Conservation (phyloP, 2,888 invertebrate species). For the Strigamia crassipes region DNA sequence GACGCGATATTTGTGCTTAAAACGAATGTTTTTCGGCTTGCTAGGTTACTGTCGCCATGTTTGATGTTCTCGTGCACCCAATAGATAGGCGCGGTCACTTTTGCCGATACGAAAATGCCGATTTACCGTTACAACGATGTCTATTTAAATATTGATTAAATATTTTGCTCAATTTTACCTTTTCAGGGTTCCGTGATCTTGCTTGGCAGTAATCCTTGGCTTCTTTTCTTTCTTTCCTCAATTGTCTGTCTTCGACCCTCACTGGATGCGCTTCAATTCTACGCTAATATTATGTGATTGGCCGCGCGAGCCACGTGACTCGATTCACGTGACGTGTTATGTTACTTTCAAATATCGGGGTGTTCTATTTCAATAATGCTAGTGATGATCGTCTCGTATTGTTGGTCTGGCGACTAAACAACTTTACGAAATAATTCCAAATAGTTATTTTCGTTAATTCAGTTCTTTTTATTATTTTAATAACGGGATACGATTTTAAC, state of each 20-base stretch:
- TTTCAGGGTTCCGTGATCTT: conserved; percentile 8
- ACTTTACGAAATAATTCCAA: too few species aligned
- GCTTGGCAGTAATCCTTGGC: conserved; percentile 20
- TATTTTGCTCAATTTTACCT: background rate
- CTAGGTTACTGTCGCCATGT: background rate
- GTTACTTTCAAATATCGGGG: background rate
- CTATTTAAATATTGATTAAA: background rate
- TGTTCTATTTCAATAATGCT: conserved; percentile 5
- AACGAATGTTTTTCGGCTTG: background rate
- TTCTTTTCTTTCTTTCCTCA: background rate
- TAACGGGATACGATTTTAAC: too few species aligned
- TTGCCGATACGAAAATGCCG: background rate
- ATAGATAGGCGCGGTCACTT: conserved; percentile 20
- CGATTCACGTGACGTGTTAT: background rate
- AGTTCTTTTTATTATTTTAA: too few species aligned
- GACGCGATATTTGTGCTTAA: background rate
- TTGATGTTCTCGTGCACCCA: background rate
- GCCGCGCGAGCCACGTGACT: conserved; percentile 7
- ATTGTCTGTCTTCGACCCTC: conserved; percentile 6
- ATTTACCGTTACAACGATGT: background rate
- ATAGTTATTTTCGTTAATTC: too few species aligned
- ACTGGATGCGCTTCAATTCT: conserved; percentile 27
- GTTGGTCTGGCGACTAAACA: too few species aligned
- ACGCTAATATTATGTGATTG: conserved; percentile 17
- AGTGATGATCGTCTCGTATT: background rate